These are phyloP conservation scores for Aptenodytes patagonicus DNA, from an alignment of 2,113 vertebrate genomes.

Conservation along the genomic window DNA sequence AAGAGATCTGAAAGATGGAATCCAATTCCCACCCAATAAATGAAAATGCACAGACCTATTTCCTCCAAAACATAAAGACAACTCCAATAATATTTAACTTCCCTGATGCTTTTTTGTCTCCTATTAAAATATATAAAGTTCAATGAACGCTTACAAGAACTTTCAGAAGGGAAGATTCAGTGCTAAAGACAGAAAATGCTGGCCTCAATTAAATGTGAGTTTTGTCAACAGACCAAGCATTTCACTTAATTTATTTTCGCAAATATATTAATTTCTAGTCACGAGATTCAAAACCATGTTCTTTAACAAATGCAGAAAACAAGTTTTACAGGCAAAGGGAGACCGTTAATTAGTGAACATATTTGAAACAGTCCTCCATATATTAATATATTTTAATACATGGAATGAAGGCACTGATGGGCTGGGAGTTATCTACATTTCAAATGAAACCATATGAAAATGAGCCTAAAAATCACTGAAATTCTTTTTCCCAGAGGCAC, in stretches of 20 bases:
- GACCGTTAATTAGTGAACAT: not conserved
- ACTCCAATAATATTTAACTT: not conserved
- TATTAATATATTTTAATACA: not conserved
- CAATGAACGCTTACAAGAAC: not conserved
- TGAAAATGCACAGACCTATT: not conserved
- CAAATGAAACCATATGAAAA: not conserved
- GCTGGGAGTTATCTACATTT: not conserved
- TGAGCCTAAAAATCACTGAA: not conserved
- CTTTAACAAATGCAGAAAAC: not conserved
- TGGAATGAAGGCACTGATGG: not conserved
- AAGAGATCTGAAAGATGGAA: not conserved
- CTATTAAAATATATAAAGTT: not conserved
- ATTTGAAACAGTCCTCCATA: not conserved
- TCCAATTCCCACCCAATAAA: not conserved
- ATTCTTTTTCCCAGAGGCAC: not conserved
- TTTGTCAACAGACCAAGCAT: not conserved
- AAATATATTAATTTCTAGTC: not conserved
- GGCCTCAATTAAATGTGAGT: not conserved
- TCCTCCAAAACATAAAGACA: not conserved
- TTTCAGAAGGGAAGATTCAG: not conserved
- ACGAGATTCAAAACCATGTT: not conserved
- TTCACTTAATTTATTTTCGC: not conserved
- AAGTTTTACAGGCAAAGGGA: not conserved
- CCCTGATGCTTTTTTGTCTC: not conserved
- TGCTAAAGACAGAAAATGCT: not conserved